Evolutionary conservation across 2,888 invertebrate species (phyloP).

Genomic region (Sphaeridia pumilis): DNA sequence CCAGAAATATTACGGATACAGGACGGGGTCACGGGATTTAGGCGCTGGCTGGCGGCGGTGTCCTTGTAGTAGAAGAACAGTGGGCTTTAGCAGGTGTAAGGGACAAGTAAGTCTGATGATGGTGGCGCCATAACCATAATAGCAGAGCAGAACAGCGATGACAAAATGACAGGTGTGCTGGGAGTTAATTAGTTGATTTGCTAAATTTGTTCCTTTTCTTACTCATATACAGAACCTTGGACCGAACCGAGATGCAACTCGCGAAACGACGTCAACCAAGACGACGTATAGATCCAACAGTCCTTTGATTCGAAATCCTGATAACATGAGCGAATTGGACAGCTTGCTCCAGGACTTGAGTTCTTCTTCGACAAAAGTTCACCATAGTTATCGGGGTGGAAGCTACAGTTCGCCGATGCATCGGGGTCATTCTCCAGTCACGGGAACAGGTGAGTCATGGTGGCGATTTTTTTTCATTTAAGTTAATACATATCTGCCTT

Average conservation of each 20-base stretch:
- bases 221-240: constrained; percentile 51
- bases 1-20: no score
- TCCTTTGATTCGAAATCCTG: constrained; percentile 34
- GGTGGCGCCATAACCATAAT: no score
- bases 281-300: constrained; percentile 36
- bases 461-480: no score
- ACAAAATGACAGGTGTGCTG: no score
- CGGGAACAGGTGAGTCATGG: constrained; percentile 4
- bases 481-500: no score
- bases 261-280: constrained; percentile 42
- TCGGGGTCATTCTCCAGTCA: constrained; percentile 21
- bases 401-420: constrained; percentile 21
- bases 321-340: constrained; percentile 63
- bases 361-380: constrained; percentile 36
- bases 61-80: no score
- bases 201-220: no score
- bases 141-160: no score
- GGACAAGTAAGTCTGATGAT: no score
- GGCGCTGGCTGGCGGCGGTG: no score
- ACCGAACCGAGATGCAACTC: constrained; percentile 43
- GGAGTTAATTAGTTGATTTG: not conserved
- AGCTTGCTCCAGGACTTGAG: constrained; percentile 82
- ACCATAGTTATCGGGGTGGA: constrained; percentile 19
- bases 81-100: no score
- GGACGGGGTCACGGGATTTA: no score